Base-by-base conservation (phyloP, 2,113 vertebrate genomes). In the Menidia beryllina region DNA sequence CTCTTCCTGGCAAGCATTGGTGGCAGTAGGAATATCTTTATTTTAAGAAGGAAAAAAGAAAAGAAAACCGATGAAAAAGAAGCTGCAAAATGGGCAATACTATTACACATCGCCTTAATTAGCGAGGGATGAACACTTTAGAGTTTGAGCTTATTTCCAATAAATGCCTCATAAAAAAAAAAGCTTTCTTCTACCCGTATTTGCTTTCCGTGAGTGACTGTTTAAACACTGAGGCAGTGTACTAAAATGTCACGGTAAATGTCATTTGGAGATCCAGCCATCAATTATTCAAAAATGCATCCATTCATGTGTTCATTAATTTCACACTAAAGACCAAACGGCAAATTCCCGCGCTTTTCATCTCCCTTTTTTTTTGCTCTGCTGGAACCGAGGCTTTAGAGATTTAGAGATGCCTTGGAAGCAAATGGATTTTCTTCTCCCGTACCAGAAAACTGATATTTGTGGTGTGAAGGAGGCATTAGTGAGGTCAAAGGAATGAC, bases 1-100 rank as follows among this genome's bases (percentile, higher is more conserved):
- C 96, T 83, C 83, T 97, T 97, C 50, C 91, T 91, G 23, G 96
- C 96, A 90, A 97, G 79, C 57, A 80, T 84, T 19, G 90, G 65
- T 1, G 95, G 96, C 61, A 93, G 89, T 56, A 97, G 92, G 78
- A 93, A 95, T 3, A 97, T 92, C 96, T 97, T 86, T 38, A 75
- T 62, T 56, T 60, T 25, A 38, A 53, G 47, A 50, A 69, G 55
- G 10, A 58, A 66, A 65, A 54, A 2, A 20, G 38, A 65, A 57
- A 57, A 49, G 54, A 0, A 17, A 14, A 15, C 8, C 51, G 4
- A n/a, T 20, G 45, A 20, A 8, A 30, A 34, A 34, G 7, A 34
- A 34, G 30, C 30, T 34, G 30, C 10, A 6, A 34, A 34, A 34
- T 34, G 30, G 5, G 30, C 30, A 34, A 34, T 34, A 5, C 30